Base-by-base conservation (phyloP, 2,797 vertebrate species). In the Limnodromus scolopaceus region DNA sequence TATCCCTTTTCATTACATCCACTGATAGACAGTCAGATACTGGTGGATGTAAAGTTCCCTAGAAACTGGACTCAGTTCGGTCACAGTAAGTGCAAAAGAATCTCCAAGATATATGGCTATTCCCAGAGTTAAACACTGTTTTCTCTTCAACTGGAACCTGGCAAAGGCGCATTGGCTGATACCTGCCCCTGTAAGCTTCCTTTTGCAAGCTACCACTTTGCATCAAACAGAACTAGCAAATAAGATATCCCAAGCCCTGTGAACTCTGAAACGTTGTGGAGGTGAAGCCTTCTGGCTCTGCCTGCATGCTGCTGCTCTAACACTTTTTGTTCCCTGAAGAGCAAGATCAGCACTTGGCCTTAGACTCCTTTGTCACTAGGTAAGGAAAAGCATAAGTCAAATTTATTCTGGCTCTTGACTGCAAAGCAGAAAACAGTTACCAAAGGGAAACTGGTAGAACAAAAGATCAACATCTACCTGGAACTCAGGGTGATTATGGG, bases 341-440 rank as follows among this genome's bases (percentile, higher is more conserved):
- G 39, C 51, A 39, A 28, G 36, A 20, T 13, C 58, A 49, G 24
- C 0, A 2, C 36, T 13, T 2, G 23, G 16, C 74, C 41, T 54
- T 17, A 41, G 16, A 23, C 27, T 74, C 46, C 41, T 83, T 36
- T 70, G 64, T 32, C 32, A 70, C 45, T 4, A 13, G 8, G 12
- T 5, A 61, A 60, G 23, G 45, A 71, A 78, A 45, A 57, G 8
- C 7, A 0, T 4, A 46, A 53, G 18, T 28, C 24, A 46, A 16
- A 64, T 75, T 49, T 71, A 88, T 30, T 78, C 72, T 69, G 53
- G 20, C 7, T 83, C n/a, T 57, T 71, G 39, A 75, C 6, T 54
- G 20, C 27, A 61, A 88, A 88, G 61, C 64, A 92, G 34, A 86
- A 90, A 96, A 74, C 22, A 81, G 51, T 49, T n/a, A 90, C 23